Conservation (phyloP, 2,888 invertebrate species). For the Galerucella calmariensis region DNA sequence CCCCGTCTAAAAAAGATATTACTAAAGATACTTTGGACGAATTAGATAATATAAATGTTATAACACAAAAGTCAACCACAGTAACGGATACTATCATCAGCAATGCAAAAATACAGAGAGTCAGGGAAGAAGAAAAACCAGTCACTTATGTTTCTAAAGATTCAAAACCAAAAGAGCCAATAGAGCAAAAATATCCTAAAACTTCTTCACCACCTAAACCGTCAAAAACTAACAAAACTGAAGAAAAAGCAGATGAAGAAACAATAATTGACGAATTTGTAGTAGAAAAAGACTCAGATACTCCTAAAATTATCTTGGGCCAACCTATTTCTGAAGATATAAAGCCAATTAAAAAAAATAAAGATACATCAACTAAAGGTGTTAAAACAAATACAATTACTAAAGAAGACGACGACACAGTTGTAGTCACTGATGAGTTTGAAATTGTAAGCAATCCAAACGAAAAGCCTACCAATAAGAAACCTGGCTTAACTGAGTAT, state of each 20-base stretch:
- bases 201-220: background rate
- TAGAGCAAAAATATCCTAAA: background rate
- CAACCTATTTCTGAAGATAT: background rate
- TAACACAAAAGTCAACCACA: background rate
- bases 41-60: background rate
- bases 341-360: background rate
- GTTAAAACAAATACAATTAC: background rate
- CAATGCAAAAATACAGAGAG: background rate
- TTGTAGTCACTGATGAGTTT: slow-evolving; percentile 14
- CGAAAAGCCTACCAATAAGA: background rate
- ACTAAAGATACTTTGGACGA: background rate
- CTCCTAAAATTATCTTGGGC: background rate
- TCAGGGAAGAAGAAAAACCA: background rate
- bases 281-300: slow-evolving; percentile 9
- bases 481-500: slow-evolving; percentile 43
- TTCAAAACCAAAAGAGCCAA: background rate
- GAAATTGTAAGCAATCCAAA: slow-evolving; percentile 9
- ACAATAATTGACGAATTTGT: slow-evolving; percentile 26
- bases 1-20: background rate
- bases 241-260: background rate
- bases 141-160: background rate
- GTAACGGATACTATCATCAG: background rate
- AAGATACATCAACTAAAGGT: slow-evolving; percentile 22
- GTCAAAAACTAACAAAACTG: background rate
- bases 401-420: slow-evolving; percentile 9